Base-by-base conservation (phyloP, 2,113 vertebrate species). In the Spheniscus mendiculus region DNA sequence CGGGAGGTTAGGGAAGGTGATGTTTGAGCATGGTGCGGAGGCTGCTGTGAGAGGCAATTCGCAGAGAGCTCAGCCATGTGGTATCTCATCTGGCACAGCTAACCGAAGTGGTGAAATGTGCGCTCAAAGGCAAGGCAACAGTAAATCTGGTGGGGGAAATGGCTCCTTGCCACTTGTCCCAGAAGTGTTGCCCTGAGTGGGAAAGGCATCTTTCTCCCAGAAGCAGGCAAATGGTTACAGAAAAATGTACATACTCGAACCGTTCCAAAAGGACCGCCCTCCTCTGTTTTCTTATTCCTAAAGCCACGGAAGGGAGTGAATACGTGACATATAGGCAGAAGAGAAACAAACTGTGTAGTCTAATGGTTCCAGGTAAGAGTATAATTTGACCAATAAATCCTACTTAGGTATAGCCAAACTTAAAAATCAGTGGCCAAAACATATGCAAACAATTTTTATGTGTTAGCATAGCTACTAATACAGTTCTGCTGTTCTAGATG, bases 1-100 rank as follows among this genome's bases (percentile, higher is more conserved):
- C 45, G 15, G 50, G 90, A 90, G 94, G 94, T 95, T 80, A 89
- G 59, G n/a, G 18, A 83, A 82, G 53, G 83, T 63, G 90, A 89
- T 83, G 79, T 77, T 17, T 67, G 79, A 94, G 79, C 67, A 17
- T 17, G 76, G 74, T 30, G 25, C 0, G 1, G 52, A 50, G 74
- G 70, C 79, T 81, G 90, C 74, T 83, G 79, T 10, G 87, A 93
- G 81, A 85, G 29, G 85, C 70, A 91, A 12, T 90, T 86, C 77
- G 66, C 88, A 42, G 42, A n/a, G 63, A 83, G 80, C 86, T 83
- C 74, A 58, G 76, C 69, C 71, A 1, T 62, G 88, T 83, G 90
- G 53, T 72, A 0, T 76, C 70, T 94, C 47, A 36, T 61, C 83
- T 38, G 83, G 73, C 88, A 66, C 18, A 71, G 93, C 30, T 71